Evolutionary conservation across 2,797 vertebrate species (phyloP).

Genomic region (Sebastes hubbsi): DNA sequence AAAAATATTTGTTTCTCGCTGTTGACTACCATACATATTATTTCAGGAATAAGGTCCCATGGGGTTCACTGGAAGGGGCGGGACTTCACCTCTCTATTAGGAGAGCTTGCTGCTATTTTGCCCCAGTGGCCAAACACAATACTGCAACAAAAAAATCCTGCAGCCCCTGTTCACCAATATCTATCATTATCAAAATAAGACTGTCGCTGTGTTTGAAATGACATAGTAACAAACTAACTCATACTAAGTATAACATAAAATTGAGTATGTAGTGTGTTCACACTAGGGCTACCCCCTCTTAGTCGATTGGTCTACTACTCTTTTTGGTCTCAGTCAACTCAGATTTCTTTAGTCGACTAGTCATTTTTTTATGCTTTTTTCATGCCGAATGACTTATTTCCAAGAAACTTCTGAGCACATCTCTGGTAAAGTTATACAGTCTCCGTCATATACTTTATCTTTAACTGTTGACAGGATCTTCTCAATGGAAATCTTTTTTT

Average conservation of each 20-base stretch:
- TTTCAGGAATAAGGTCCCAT: fast-evolving
- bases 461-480: neutral
- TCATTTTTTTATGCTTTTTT: too few relatives aligned
- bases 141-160: neutral
- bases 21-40: fast-evolving
- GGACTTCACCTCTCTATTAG: fast-evolving
- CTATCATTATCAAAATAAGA: neutral
- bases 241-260: neutral
- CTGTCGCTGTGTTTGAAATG: neutral
- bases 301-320: too few relatives aligned
- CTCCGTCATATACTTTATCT: neutral
- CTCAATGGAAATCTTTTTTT: neutral
- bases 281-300: too few relatives aligned
- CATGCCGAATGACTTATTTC: too few relatives aligned
- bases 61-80: fast-evolving
- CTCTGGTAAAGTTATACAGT: neutral
- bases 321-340: too few relatives aligned
- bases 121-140: neutral
- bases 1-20: fast-evolving
- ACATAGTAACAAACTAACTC: neutral
- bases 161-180: neutral
- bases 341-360: too few relatives aligned
- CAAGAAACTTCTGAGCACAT: too few relatives aligned
- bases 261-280: neutral
- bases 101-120: too few relatives aligned